Conservation (phyloP, 30 jellyfish, hydroid and myxozoan species). For the Aurelia sp. region DNA sequence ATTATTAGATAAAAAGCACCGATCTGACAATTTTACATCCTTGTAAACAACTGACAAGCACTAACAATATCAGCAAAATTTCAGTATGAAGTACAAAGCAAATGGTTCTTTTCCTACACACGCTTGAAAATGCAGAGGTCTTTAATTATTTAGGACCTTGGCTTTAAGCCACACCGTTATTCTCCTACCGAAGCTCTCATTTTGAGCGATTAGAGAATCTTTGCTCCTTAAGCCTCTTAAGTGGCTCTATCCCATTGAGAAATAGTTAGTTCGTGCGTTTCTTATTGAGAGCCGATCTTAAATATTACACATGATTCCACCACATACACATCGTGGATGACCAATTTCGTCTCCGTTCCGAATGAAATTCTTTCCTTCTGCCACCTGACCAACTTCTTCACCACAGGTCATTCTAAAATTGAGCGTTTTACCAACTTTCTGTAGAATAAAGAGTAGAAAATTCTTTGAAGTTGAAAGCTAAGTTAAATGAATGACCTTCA, state of each 20-base stretch:
- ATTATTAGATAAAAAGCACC: too few relatives aligned
- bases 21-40: too few relatives aligned
- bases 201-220: conserved; percentile 56
- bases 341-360: conserved; percentile 18
- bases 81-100: conserved; percentile 1
- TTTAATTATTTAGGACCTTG: conserved; percentile 42
- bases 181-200: conserved; percentile 47
- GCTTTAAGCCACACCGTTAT: conserved; percentile 48
- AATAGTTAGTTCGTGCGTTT: conserved; percentile 42
- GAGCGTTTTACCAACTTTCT: neutral
- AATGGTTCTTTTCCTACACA: conserved; percentile 15
- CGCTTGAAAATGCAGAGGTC: conserved; percentile 31
- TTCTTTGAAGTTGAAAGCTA: too few relatives aligned
- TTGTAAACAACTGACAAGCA: too few relatives aligned
- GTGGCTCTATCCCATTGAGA: conserved; percentile 59
- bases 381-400: conserved; percentile 30
- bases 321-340: conserved; percentile 13
- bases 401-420: conserved; percentile 32
- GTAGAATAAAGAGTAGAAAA: too few relatives aligned
- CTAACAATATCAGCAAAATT: too few relatives aligned
- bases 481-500: too few relatives aligned
- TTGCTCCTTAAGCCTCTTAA: conserved; percentile 55
- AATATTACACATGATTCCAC: conserved; percentile 50
- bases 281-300: conserved; percentile 53
- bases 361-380: conserved; percentile 31